These are phyloP conservation scores for Temnopleurus reevesii DNA, from an alignment of 53 echinoderm and acorn worm genomes.

Conservation along the genomic window DNA sequence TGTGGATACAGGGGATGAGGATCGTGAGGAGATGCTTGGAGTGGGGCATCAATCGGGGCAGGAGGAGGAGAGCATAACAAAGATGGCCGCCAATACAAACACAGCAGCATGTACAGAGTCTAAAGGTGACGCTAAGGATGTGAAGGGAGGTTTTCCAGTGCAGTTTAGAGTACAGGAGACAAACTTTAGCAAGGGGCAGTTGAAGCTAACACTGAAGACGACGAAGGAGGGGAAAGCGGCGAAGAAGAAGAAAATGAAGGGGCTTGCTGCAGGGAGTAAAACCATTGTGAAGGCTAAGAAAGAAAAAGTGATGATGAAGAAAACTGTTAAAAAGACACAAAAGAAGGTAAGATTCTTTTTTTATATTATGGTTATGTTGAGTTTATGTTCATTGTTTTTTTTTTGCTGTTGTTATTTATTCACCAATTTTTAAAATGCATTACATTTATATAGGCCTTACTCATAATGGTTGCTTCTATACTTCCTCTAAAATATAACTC, in stretches of 20 bases:
- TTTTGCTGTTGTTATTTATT: background rate
- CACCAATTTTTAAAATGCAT: background rate
- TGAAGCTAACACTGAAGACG: conserved; percentile 38
- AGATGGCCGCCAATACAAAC: conserved; percentile 45
- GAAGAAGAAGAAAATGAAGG: conserved; percentile 28
- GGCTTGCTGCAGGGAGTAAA: background rate
- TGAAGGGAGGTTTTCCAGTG: background rate
- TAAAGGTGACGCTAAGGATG: background rate
- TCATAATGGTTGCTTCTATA: no score
- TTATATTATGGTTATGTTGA: background rate
- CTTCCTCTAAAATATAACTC: no score
- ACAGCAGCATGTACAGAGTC: background rate
- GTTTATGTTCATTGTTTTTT: background rate
- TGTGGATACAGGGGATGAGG: background rate
- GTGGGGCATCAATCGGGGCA: background rate
- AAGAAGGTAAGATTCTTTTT: conserved; percentile 15
- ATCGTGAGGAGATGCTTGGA: background rate
- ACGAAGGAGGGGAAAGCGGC: conserved; percentile 25
- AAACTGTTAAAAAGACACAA: background rate
- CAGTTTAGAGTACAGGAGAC: conserved; percentile 48
- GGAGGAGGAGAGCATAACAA: conserved; percentile 4
- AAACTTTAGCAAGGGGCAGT: conserved; percentile 46
- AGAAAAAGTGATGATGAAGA: background rate
- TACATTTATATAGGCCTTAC: background rate
- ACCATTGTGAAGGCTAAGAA: conserved; percentile 21